Conservation (phyloP, 2,888 invertebrate species). For the Amblyjoppa proteus region DNA sequence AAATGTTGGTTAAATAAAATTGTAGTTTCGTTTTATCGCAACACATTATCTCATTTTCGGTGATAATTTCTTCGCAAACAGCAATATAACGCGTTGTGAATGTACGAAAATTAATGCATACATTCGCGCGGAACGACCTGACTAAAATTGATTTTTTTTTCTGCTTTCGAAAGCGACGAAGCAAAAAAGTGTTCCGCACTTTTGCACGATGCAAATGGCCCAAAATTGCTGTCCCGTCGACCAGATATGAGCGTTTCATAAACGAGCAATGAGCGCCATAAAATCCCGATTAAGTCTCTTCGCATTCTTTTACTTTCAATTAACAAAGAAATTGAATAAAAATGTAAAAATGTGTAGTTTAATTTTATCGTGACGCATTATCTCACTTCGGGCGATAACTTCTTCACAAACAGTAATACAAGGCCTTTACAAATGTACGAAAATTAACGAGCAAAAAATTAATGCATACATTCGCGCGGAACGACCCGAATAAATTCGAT, state of each 20-base stretch:
- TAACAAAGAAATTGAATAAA: neutral
- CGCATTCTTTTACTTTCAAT: neutral
- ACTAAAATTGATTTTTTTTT: neutral
- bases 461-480: neutral
- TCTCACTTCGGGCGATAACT: neutral
- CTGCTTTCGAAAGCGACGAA: neutral
- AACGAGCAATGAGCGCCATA: neutral
- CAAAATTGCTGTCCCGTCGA: neutral
- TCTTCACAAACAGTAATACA: neutral
- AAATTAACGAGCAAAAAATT: constrained; percentile 14
- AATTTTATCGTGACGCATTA: neutral
- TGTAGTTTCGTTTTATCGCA: neutral
- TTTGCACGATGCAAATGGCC: neutral
- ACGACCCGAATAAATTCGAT: neutral
- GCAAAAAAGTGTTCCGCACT: neutral
- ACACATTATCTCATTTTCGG: too few species aligned
- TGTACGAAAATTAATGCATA: neutral
- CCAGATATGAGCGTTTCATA: neutral
- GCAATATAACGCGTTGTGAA: too few species aligned
- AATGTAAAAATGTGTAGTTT: too few species aligned
- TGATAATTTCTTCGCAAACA: too few species aligned
- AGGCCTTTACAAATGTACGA: too few species aligned
- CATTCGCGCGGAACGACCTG: neutral
- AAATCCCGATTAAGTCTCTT: neutral
- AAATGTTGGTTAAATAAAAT: neutral